Evolutionary conservation across 64 coral and sea anemone genomes (phyloP).

Genomic region (Porites australiensis): DNA sequence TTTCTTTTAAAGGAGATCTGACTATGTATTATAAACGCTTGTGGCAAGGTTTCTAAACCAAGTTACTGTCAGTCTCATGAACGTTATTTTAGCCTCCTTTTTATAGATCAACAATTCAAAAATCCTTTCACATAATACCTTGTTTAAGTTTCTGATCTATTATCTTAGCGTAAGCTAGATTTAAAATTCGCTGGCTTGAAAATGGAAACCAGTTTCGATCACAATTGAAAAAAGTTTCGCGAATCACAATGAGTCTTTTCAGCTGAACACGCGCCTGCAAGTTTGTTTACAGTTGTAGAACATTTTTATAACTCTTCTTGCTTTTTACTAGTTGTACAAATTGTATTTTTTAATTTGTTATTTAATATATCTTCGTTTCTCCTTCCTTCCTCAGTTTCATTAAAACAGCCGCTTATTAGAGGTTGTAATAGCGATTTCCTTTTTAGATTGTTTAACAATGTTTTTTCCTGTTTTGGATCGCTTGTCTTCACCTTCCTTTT

Average conservation of each 20-base stretch:
- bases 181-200: background rate
- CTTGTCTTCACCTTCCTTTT: too few relatives aligned
- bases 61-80: background rate
- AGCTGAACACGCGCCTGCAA: background rate
- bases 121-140: too few relatives aligned
- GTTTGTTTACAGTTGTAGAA: background rate
- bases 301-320: background rate
- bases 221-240: too few relatives aligned
- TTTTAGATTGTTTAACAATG: too few relatives aligned
- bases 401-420: background rate
- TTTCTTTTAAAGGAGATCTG: too few relatives aligned
- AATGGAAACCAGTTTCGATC: background rate
- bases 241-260: too few relatives aligned
- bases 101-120: background rate
- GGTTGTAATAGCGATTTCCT: too few relatives aligned
- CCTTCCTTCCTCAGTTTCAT: constrained; percentile 19
- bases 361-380: background rate
- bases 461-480: too few relatives aligned
- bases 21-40: background rate
- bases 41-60: background rate
- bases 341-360: background rate
- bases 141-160: background rate
- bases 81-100: background rate
- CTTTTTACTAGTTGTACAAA: background rate
- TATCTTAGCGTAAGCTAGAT: background rate